Evolutionary conservation across 2,888 invertebrate species (phyloP).

Genomic region (Dorcus parallelipipedus): DNA sequence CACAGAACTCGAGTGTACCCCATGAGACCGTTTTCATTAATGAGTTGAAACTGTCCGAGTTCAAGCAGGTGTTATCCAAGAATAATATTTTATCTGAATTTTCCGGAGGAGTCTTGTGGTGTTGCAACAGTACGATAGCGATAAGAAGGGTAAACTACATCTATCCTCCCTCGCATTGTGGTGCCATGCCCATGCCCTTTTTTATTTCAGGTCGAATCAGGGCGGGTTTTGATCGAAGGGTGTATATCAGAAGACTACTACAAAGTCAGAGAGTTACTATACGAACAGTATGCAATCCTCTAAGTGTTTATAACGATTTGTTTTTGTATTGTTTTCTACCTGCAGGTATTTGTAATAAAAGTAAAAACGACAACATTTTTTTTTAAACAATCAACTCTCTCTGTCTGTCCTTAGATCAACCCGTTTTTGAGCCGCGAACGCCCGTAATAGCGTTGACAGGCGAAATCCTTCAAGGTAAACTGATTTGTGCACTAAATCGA

Average conservation of each 20-base stretch:
- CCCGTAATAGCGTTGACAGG: too few relatives aligned
- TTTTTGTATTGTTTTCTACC: slow-evolving; percentile 11
- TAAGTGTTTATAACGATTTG: slow-evolving; percentile 47
- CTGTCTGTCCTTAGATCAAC: too few relatives aligned
- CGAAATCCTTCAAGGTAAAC: too few relatives aligned
- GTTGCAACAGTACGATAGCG: slow-evolving; percentile 87
- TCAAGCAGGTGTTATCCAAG: slow-evolving; percentile 75
- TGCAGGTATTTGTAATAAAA: slow-evolving; percentile 4
- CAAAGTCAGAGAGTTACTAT: slow-evolving; percentile 85
- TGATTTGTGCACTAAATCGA: too few relatives aligned
- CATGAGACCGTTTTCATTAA: slow-evolving; percentile 90
- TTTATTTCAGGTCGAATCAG: slow-evolving; percentile 77
- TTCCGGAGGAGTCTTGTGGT: slow-evolving; percentile 88
- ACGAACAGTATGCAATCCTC: slow-evolving; percentile 95
- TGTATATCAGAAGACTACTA: slow-evolving; percentile 93
- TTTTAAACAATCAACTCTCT: too few relatives aligned
- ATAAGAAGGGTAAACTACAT: slow-evolving; percentile 67
- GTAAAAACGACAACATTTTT: background rate
- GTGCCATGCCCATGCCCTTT: background rate
- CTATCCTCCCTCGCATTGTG: slow-evolving; percentile 7
- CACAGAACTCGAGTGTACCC: slow-evolving; percentile 55
- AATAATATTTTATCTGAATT: slow-evolving; percentile 82
- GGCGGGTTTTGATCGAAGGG: slow-evolving; percentile 90
- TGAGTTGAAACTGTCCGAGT: slow-evolving; percentile 87
- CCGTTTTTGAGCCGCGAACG: too few relatives aligned